These are phyloP conservation scores for Polylopha cassiicola DNA, from an alignment of 2,888 invertebrate species.

Conservation along the genomic window DNA sequence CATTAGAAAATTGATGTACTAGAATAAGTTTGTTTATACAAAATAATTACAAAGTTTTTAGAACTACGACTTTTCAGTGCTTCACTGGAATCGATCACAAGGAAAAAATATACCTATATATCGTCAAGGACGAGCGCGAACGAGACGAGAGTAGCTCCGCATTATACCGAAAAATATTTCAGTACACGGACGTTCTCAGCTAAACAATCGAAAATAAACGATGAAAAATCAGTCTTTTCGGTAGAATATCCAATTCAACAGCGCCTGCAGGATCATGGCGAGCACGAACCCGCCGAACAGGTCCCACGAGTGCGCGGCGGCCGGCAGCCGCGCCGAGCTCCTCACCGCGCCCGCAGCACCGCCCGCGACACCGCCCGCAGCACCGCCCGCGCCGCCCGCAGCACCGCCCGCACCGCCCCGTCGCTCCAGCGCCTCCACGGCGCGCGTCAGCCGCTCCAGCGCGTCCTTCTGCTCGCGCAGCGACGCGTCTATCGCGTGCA, in stretches of 20 bases:
- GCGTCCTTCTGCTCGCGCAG: conserved; percentile 72
- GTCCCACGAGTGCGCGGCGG: conserved; percentile 53
- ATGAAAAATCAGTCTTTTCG: conserved; percentile 51
- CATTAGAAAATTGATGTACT: conserved; percentile 9
- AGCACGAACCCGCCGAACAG: conserved; percentile 58
- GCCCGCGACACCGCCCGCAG: too few species aligned
- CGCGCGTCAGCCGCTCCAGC: conserved; percentile 52
- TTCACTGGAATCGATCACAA: too few species aligned
- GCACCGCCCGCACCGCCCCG: conserved; percentile 35
- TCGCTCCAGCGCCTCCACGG: conserved; percentile 45
- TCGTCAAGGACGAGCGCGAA: too few species aligned
- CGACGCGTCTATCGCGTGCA: conserved; percentile 66
- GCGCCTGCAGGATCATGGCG: conserved; percentile 57
- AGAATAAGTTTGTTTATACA: conserved; percentile 8
- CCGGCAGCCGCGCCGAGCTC: conserved; percentile 37
- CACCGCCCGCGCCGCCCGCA: too few species aligned
- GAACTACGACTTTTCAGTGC: too few species aligned
- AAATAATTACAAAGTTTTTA: conserved; percentile 4
- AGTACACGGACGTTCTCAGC: not conserved
- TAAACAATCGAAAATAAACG: conserved; percentile 8
- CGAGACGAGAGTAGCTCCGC: not conserved
- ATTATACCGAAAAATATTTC: not conserved
- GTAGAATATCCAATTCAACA: conserved; percentile 61
- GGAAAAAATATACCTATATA: too few species aligned
- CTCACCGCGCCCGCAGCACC: too few species aligned